These are phyloP conservation scores for Dysmachus trigonus DNA, from an alignment of 2,888 invertebrate species.

Conservation along the genomic window DNA sequence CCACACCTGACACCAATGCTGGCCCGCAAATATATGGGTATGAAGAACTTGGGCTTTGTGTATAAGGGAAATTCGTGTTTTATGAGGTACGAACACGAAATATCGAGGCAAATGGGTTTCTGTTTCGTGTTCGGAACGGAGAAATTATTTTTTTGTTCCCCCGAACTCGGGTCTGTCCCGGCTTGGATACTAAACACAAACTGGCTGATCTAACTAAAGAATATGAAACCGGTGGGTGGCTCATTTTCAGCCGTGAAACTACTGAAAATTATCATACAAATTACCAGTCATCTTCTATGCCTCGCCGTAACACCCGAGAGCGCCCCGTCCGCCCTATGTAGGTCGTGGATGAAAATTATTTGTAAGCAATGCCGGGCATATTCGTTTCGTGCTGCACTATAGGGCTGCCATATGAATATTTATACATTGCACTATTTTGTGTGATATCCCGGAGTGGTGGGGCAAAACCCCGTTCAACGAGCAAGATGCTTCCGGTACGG, in stretches of 20 bases:
- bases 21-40: background rate
- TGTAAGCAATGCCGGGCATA: constrained; percentile 4
- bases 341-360: constrained; percentile 19
- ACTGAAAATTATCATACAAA: constrained; percentile 36
- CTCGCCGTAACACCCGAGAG: too few relatives aligned
- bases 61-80: constrained; percentile 44
- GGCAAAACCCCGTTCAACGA: background rate
- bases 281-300: constrained; percentile 24
- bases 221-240: constrained; percentile 32
- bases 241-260: constrained; percentile 28
- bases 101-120: constrained; percentile 43
- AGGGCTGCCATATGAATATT: background rate
- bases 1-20: background rate
- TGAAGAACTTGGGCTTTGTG: background rate
- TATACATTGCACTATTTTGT: background rate
- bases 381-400: constrained; percentile 29
- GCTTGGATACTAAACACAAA: constrained; percentile 11
- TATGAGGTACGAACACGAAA: constrained; percentile 49
- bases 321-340: background rate
- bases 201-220: constrained; percentile 24
- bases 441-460: background rate
- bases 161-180: background rate
- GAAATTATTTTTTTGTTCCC: constrained; percentile 22
- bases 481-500: background rate
- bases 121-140: constrained; percentile 4